Percentiles rank a stretch among this genome's conserved stretches.
phyloP scores from a whole-genome alignment of 2,113 vertebrate genomes.

The Probosciger aterrimus region DNA sequence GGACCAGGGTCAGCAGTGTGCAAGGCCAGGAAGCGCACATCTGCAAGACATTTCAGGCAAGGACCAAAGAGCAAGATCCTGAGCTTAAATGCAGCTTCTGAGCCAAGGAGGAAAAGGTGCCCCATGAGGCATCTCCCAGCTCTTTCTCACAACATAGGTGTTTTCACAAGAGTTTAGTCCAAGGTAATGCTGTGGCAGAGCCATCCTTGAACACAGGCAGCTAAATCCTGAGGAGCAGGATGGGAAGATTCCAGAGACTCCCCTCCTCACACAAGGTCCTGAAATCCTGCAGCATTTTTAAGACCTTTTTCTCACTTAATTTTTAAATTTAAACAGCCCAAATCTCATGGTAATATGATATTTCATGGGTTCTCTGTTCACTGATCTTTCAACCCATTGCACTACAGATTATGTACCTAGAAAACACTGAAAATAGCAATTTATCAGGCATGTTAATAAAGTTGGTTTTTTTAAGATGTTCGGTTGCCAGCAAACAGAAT shows the following conservation, averaged over 20 bases:
- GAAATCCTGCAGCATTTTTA: background rate
- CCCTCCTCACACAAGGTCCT: background rate
- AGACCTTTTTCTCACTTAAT: background rate
- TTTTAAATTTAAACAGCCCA: background rate
- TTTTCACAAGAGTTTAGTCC: background rate
- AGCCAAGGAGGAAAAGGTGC: background rate
- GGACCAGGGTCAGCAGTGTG: background rate
- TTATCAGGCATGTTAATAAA: background rate
- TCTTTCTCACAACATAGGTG: background rate
- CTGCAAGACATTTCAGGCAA: background rate
- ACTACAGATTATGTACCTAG: background rate
- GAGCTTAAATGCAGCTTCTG: background rate
- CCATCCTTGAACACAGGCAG: background rate
- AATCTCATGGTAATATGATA: background rate
- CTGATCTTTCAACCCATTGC: background rate
- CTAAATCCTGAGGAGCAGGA: background rate
- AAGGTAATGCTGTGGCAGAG: background rate
- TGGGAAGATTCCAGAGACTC: background rate
- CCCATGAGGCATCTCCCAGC: background rate
- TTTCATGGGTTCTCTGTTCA: background rate
- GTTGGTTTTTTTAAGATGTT: background rate
- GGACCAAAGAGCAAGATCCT: background rate
- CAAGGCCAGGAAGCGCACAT: rapidly evolving
- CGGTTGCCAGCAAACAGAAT: background rate
- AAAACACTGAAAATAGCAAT: background rate